phyloP scores from a whole-genome alignment of 1,140 invertebrate genomes.

The Papilio aristodemus region DNA sequence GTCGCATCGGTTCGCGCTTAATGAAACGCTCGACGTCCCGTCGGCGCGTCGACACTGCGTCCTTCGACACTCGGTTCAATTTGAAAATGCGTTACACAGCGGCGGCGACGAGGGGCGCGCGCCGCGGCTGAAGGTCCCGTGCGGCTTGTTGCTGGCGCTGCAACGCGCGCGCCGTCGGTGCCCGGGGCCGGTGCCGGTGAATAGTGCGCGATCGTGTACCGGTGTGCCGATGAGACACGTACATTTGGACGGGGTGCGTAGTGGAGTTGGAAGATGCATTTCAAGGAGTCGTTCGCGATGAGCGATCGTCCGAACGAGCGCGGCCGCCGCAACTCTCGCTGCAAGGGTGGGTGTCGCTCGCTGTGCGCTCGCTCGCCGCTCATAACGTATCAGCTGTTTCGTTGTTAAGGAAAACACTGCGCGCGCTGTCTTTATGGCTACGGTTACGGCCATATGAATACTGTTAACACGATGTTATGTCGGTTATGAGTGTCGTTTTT shows the following conservation, averaged over 20 bases:
- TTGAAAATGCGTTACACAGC: slow-evolving; percentile 61
- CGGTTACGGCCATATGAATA: slow-evolving; percentile 37
- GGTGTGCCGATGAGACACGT: slow-evolving; percentile 72
- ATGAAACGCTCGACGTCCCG: slow-evolving; percentile 49
- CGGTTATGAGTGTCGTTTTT: slow-evolving; percentile 20
- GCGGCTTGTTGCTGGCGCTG: slow-evolving; percentile 7
- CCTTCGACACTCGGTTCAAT: slow-evolving; percentile 49
- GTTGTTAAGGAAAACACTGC: slow-evolving; percentile 36
- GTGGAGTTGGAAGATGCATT: slow-evolving; percentile 77
- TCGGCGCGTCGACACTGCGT: slow-evolving; percentile 37
- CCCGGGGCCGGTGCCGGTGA: slow-evolving; percentile 60
- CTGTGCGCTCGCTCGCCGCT: slow-evolving; percentile 42
- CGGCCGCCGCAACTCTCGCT: slow-evolving; percentile 77
- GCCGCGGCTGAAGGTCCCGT: slow-evolving; percentile 47
- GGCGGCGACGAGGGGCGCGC: slow-evolving; percentile 41
- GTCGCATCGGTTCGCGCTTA: slow-evolving; percentile 70
- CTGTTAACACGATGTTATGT: slow-evolving; percentile 30
- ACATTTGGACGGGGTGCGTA: slow-evolving; percentile 72
- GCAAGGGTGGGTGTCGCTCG: slow-evolving; percentile 74
- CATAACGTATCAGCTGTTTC: slow-evolving; percentile 40
- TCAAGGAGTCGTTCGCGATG: slow-evolving; percentile 79
- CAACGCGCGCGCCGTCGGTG: slow-evolving; percentile 40
- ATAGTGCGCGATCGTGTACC: slow-evolving; percentile 71
- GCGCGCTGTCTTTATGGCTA: slow-evolving; percentile 41
- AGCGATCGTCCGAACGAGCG: slow-evolving; percentile 77